Evolutionary conservation across 2,888 invertebrate genomes (phyloP), one percentile per base, ranked within the genome.

Genomic region (Lasioglossum calceatum): DNA sequence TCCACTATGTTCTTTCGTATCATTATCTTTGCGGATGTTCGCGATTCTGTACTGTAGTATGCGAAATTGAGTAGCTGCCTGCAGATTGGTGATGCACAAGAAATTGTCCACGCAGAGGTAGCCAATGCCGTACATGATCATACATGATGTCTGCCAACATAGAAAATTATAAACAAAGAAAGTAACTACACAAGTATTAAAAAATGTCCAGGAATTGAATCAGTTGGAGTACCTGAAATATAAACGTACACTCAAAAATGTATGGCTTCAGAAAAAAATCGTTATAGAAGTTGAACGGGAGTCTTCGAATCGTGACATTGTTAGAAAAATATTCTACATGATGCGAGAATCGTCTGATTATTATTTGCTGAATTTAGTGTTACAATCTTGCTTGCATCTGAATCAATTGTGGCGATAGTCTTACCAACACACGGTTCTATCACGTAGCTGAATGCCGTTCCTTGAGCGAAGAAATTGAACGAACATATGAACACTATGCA

Each of bases 21-120:
- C 4, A 0, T n/a, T 39, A 7, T 5, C 2, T 8, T 36, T n/a
- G 19, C 42, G 19, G 14, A 87, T 0, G 7, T 70, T 77, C 3
- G 1, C 5, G 1, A 93, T 72, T 84, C 84, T 87, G 58, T 88
- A 71, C 72, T 91, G 91, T 36, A 93, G 71, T 54, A 93, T 92
- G 50, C 89, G 87, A 84, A 93, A 92, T 73, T 93, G 93, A 10
- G 89, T 91, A 16, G 89, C 86, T 0, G 77, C 47, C 70, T 92
- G 87, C 3, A 92, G 76, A 61, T 91, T 92, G 5, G 91, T 64
- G 3, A 91, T 76, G 74, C 86, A 89, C 12, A 93, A 58, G 10
- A 89, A 84, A 64, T 89, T 91, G 74, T 93, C 92, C 79, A 92
- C 92, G 77, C 89, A 92, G 67, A 89, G 84, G 76, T 88, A 92